These are phyloP conservation scores for Oophaga sylvatica DNA, from an alignment of 2,797 vertebrate species.

Conservation along the genomic window DNA sequence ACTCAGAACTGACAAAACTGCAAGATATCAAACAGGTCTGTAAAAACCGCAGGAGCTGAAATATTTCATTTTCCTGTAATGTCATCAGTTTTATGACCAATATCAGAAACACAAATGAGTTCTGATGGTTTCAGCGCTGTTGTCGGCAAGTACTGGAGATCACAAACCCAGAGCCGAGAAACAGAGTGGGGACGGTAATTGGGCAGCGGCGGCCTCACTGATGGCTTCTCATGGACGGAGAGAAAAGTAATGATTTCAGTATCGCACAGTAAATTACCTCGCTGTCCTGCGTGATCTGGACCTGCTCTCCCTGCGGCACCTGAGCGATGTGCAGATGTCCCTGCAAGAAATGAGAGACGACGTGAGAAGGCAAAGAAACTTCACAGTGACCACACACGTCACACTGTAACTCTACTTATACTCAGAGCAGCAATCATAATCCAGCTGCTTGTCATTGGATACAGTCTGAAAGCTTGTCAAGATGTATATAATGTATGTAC, in stretches of 20 bases:
- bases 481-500: too few species aligned
- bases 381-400: not conserved
- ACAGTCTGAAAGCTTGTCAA: too few species aligned
- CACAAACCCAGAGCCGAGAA: not conserved
- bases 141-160: not conserved
- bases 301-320: constrained; percentile 97
- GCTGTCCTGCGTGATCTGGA: constrained; percentile 98
- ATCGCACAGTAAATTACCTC: constrained; percentile 78
- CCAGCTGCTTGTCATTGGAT: too few species aligned
- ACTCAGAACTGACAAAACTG: constrained; percentile 21
- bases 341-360: constrained; percentile 84
- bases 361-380: not conserved
- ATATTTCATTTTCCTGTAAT: constrained; percentile 43
- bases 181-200: not conserved
- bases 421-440: too few species aligned
- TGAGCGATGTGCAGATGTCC: constrained; percentile 98
- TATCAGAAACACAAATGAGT: constrained; percentile 33
- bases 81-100: constrained; percentile 23
- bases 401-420: too few species aligned
- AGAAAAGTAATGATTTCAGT: not conserved
- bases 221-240: too few species aligned
- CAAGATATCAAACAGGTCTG: constrained; percentile 50
- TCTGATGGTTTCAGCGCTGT: not conserved
- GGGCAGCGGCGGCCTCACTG: not conserved
- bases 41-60: constrained; percentile 44